A percentile compares a stretch with the other conserved stretches of the same genome.
phyloP scores from a whole-genome alignment of 2,888 invertebrate genomes.

The Physocephala rufipes region DNA sequence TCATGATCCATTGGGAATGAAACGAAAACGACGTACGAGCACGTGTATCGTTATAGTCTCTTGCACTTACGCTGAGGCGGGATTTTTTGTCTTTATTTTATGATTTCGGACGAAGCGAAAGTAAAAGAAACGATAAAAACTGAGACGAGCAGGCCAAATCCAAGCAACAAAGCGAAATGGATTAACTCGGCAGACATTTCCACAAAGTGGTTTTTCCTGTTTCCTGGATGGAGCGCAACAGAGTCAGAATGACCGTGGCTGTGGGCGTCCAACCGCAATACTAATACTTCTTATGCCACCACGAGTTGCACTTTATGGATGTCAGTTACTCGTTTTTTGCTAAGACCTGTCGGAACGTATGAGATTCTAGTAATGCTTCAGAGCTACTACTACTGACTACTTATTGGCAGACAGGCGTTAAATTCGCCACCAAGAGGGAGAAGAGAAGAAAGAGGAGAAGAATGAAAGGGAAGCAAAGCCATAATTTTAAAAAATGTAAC shows the following conservation, averaged over 20 bases:
- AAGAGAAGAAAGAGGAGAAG: no score
- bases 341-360: conserved; percentile 9
- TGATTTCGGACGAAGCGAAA: background rate
- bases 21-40: background rate
- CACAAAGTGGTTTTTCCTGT: conserved; percentile 14
- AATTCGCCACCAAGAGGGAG: no score
- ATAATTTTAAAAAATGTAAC: no score
- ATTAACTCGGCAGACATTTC: conserved; percentile 31
- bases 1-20: conserved; percentile 11
- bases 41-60: background rate
- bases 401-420: no score
- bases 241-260: background rate
- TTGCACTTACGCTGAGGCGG: background rate
- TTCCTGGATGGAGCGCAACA: background rate
- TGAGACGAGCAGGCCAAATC: background rate
- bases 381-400: no score
- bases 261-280: background rate
- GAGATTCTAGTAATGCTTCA: background rate
- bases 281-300: background rate
- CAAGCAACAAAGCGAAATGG: conserved; percentile 11
- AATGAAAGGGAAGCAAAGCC: no score
- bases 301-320: conserved; percentile 15
- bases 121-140: background rate
- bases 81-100: background rate
- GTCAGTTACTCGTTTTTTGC: conserved; percentile 17